Evolutionary conservation across 2,797 vertebrate genomes (phyloP).

Genomic region (Danio jaintianensis): DNA sequence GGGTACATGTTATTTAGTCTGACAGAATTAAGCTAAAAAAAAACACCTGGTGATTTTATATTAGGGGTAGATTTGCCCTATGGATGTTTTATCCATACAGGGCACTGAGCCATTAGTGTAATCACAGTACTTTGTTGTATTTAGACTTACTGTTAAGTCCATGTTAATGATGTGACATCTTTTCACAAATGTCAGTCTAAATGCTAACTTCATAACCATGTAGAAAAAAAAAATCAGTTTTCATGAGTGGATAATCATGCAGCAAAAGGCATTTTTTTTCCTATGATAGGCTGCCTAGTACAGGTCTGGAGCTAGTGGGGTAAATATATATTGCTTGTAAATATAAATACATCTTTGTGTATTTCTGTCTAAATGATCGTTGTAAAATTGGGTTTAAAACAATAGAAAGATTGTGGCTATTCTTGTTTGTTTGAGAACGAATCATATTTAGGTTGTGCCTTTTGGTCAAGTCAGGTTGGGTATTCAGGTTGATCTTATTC

Average conservation of each 20-base stretch:
- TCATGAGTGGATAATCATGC: no score
- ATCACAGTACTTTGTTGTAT: constrained; percentile 2
- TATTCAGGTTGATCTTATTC: constrained; percentile 7
- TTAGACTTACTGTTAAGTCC: neutral
- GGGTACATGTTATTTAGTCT: constrained; percentile 26
- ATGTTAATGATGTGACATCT: no score
- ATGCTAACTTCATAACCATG: no score
- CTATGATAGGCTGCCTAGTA: no score
- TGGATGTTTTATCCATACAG: neutral
- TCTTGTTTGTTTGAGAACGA: neutral
- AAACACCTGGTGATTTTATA: constrained; percentile 37
- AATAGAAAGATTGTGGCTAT: neutral
- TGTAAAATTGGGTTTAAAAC: no score
- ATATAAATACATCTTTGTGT: no score
- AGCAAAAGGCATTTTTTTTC: no score
- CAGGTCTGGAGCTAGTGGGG: no score
- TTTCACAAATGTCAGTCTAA: no score
- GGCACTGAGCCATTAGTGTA: neutral
- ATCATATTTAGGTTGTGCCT: constrained; percentile 5
- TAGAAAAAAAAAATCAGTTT: no score
- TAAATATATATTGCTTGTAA: no score
- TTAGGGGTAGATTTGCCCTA: neutral
- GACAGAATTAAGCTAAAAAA: constrained; percentile 8
- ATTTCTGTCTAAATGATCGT: no score
- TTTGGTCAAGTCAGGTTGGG: neutral